A percentile compares a stretch with the other conserved stretches of the same genome.
Evolutionary conservation across 1,140 invertebrate genomes (phyloP).

Genomic region (Drosophila lacertosa): DNA sequence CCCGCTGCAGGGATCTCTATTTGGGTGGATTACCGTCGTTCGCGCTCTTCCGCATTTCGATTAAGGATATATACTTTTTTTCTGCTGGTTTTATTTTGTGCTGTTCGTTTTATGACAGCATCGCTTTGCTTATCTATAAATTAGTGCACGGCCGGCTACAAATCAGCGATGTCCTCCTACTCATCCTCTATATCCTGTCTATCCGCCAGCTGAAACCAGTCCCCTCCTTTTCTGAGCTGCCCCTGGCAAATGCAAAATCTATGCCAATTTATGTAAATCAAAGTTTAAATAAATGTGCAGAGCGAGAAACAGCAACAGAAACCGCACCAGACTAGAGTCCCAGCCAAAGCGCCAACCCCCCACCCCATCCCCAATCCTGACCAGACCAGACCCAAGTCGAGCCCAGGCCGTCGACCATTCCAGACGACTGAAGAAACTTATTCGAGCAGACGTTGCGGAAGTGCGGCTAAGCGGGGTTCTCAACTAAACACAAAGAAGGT

Average conservation of each 20-base stretch:
- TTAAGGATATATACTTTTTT: neutral
- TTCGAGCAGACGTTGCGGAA: conserved; percentile 43
- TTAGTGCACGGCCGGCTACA: conserved; percentile 47
- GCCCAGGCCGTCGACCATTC: conserved; percentile 8
- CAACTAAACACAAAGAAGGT: neutral
- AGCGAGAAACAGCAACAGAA: conserved; percentile 5
- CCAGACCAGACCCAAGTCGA: neutral
- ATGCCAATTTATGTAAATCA: conserved; percentile 71
- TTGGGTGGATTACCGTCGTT: neutral
- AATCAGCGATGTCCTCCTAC: conserved; percentile 39
- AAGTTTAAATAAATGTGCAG: conserved; percentile 65
- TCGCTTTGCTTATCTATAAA: conserved; percentile 60
- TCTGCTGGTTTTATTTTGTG: neutral
- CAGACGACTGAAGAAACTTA: conserved; percentile 33
- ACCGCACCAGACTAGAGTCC: conserved; percentile 11
- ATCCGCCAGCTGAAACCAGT: too few species aligned
- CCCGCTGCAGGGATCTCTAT: too few species aligned
- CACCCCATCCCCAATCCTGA: neutral
- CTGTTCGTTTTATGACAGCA: conserved; percentile 8
- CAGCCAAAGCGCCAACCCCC: conserved; percentile 4
- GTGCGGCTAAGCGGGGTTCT: conserved; percentile 11
- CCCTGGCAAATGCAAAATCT: conserved; percentile 43
- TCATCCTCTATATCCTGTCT: conserved; percentile 1
- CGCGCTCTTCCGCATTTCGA: neutral
- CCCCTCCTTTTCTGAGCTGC: neutral